Evolutionary conservation across 2,888 invertebrate species (phyloP), one percentile per base, ranked within the genome.

Genomic region (Leistus spinibarbis): DNA sequence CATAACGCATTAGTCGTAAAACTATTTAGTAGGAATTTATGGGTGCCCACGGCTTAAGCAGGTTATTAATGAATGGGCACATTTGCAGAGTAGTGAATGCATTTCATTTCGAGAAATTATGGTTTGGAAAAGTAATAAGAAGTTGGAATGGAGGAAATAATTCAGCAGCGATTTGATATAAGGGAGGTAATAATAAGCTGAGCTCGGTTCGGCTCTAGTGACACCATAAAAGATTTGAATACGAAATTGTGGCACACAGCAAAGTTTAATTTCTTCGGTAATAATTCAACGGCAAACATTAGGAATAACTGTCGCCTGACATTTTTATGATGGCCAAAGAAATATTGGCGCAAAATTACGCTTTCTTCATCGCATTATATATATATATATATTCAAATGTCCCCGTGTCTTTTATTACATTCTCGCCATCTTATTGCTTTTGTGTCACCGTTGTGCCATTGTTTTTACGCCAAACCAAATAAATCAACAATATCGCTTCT

Each of bases 171-270:
- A 82, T 82, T 83, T 82, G 81, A 83, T 83, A 83, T 82, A 82
- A 82, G 82, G 82, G 82, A 81, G 80, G 82, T 81, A 83, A 82
- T 83, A 83, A 82, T 83, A 82, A 83, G 81, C 81, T 81, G 81
- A 79, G n/a, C n/a, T n/a, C n/a, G n/a, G n/a, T n/a, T n/a, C n/a
- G 82, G 82, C 81, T 80, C 77, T 77, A 82, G 76, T 79, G 81
- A 78, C 81, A 79, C 79, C 81, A 79, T 78, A 81, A 82, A 82
- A 82, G 81, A 81, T 82, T 82, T 82, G 82, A 82, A 24, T 62
- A 17, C 53, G 65, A 53, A 73, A 73, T 73, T 73, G 73, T 73
- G 66, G 67, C 54, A 10, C 3, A 24, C n/a, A 63, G 72, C 2
- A 27, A 63, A 82, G 82, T 83, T 83, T 83, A 83, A 83, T 83